Conservation (phyloP, 2,113 vertebrate species). For the Eptesicus fuscus region DNA sequence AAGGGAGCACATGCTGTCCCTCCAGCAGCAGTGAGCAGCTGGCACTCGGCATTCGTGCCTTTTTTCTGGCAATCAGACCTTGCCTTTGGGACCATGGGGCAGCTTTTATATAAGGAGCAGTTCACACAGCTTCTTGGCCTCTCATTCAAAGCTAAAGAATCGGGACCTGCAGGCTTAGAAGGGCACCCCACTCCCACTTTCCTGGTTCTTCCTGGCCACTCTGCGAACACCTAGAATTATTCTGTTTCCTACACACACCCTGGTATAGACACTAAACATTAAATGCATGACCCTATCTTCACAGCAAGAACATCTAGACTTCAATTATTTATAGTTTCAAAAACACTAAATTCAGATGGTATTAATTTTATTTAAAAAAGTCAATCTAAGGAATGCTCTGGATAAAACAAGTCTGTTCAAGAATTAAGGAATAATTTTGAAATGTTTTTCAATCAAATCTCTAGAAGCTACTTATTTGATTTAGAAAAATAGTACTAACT, state of each 20-base stretch:
- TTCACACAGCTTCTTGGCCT: not conserved
- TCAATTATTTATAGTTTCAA: not conserved
- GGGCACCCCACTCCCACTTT: not conserved
- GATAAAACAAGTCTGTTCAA: not conserved
- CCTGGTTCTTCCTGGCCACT: not conserved
- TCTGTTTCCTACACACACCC: not conserved
- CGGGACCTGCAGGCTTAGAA: not conserved
- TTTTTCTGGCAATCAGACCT: not conserved
- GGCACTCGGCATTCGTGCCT: not conserved
- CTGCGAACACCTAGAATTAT: not conserved
- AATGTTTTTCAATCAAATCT: constrained; percentile 1
- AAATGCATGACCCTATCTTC: not conserved
- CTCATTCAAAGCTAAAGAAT: not conserved
- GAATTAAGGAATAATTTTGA: constrained; percentile 3
- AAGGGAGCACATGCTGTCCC: not conserved
- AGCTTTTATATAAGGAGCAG: not conserved
- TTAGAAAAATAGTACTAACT: not conserved
- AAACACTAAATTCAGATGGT: not conserved
- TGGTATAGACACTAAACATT: not conserved
- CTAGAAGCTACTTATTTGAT: not conserved
- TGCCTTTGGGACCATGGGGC: not conserved
- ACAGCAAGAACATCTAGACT: not conserved
- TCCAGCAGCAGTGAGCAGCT: not conserved
- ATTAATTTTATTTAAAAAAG: not conserved
- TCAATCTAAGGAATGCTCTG: not conserved